Base-by-base conservation (phyloP, 2,888 invertebrate species). In the Tiliacea aurago region DNA sequence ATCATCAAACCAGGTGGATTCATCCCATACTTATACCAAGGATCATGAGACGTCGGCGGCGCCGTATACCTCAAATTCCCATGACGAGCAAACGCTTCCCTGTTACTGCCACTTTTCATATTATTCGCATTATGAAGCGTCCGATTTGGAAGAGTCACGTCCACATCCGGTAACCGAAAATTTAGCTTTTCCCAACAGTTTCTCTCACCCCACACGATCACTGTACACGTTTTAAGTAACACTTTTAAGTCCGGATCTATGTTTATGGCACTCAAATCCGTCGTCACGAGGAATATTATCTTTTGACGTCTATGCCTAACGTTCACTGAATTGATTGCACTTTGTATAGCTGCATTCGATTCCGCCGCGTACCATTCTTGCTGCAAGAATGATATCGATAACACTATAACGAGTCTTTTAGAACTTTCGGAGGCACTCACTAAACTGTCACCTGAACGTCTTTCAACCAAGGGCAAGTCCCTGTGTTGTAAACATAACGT, bases 151-250 rank as follows among this genome's bases (percentile, higher is more conserved):
- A 97, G 94, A 83, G 96, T 96, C 91, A 96, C 95, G 91, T 96
- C 96, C 87, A 98, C 97, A 93, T 98, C 98, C 84, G 98, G 98
- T 97, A 98, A 97, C 86, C 98, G 98, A 96, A 97, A 97, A 93
- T 98, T 97, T 90, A 99, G 96, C 94, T 98, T 98, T 90, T 98
- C 98, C 98, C 98, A 98, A 97, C 99, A 99, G 88, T 98, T 97
- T 85, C 97, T 97, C 91, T 98, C 98, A 82, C 98, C 98, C 97
- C 98, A 98, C 91, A 98, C 97, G 67, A 98, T 97, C 90, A 97
- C 97, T 87, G 97, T 97, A 97, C 98, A 97, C 93, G 98, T 97
- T 91, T 97, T 97, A 56, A 98, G 95, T 74, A 98, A 95, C 87
- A 97, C 97, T 93, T 98, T 97, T 71, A 98, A 94, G 90, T 98